Evolutionary conservation across 2,797 vertebrate species (phyloP), one percentile per base, ranked within the genome.

Genomic region (Chiloscyllium punctatum): DNA sequence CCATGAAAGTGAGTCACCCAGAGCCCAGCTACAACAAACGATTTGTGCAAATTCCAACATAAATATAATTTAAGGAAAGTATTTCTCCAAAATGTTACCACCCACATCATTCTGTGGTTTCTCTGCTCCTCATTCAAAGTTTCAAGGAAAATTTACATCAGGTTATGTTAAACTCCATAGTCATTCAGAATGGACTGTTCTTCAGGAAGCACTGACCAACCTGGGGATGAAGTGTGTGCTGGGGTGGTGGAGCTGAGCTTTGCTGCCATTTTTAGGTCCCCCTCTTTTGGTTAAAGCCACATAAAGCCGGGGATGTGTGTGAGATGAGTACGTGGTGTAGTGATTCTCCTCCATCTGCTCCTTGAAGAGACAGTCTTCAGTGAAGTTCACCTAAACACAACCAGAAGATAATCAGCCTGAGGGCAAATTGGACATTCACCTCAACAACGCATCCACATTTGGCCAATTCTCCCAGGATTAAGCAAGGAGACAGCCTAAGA

Each of bases 261-360:
- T 96, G 95, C 95, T 96, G 2, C 97, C 98, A 94, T 95, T 97
- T 96, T 96, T 97, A 3, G 97, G 95, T n/a, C 96, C 95, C 2
- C 98, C 98, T 86, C 96, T 96, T 74, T 96, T 96, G 82, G 97
- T 97, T 21, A 98, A 96, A 30, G 97, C 97, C 79, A 98, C 96
- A 72, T 97, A 98, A 91, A 96, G 1, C 0, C 96, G 96, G 0
- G 97, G 97, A 96, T 97, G 96, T 8, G 96, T 74, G 77, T 96
- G 69, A 0, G 97, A 98, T 71, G 97, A 97, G 96, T 97, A 98
- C 86, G 98, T 98, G 96, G 96, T 98, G 96, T 98, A 98, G 96
- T 97, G 96, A 48, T 98, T 98, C 96, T 98, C 97, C 96, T 98
- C 97, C 96, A 98, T 92, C 33, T 77, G 96, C 96, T 98, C 98